phyloP scores from a whole-genome alignment of 2,888 invertebrate species.

The Apodemia duryi region DNA sequence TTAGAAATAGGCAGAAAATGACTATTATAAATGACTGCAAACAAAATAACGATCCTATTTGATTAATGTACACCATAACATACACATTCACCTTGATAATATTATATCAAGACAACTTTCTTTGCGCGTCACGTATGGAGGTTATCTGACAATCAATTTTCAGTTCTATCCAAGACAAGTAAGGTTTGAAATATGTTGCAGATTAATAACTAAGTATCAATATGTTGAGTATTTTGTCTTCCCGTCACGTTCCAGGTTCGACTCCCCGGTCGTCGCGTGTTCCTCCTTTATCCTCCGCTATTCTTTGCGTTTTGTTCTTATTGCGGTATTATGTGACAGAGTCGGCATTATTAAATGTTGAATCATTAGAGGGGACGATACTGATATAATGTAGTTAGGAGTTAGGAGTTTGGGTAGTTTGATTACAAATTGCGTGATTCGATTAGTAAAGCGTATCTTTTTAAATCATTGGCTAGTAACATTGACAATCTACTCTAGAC shows the following conservation, averaged over 20 bases:
- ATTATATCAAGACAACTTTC: slow-evolving; percentile 45
- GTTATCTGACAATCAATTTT: neutral
- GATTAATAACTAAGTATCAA: neutral
- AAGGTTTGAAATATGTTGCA: neutral
- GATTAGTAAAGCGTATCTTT: neutral
- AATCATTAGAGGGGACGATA: slow-evolving; percentile 37
- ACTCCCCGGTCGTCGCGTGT: slow-evolving; percentile 53
- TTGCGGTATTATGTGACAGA: slow-evolving; percentile 57
- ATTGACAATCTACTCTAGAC: too few species aligned
- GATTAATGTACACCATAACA: slow-evolving; percentile 9
- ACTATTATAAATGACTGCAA: neutral
- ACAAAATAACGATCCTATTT: neutral
- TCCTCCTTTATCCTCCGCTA: slow-evolving; percentile 56
- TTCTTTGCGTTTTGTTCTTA: slow-evolving; percentile 66
- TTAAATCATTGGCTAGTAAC: too few species aligned
- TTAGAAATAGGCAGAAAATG: neutral
- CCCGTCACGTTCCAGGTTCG: slow-evolving; percentile 62
- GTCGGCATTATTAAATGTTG: slow-evolving; percentile 54
- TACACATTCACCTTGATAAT: slow-evolving; percentile 29
- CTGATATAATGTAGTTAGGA: slow-evolving; percentile 4
- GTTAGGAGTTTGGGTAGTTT: neutral
- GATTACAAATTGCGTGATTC: slow-evolving; percentile 8
- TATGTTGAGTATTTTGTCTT: slow-evolving; percentile 49
- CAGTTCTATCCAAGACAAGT: neutral
- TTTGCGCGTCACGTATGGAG: slow-evolving; percentile 53